These are phyloP conservation scores for Dastarcus helophoroides DNA, from an alignment of 2,888 invertebrate genomes.

Conservation along the genomic window DNA sequence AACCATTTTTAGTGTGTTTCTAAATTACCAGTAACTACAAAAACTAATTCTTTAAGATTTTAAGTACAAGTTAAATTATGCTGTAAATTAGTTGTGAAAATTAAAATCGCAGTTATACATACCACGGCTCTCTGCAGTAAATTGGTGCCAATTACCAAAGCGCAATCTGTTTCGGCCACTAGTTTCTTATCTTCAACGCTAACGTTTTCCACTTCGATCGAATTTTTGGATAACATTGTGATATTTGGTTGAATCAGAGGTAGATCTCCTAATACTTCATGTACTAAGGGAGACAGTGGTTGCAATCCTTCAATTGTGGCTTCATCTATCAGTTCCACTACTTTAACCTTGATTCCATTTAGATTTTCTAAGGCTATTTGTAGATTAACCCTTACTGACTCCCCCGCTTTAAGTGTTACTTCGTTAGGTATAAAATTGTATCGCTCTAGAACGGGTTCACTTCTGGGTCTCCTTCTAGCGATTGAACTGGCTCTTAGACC, in stretches of 20 bases:
- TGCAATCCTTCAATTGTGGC: slow-evolving; percentile 29
- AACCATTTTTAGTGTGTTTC: no score
- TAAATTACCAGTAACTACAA: no score
- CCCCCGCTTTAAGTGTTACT: slow-evolving; percentile 15
- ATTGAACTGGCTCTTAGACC: slow-evolving; percentile 69
- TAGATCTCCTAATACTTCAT: slow-evolving; percentile 51
- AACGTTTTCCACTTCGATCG: slow-evolving; percentile 41
- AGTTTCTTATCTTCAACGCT: slow-evolving; percentile 51
- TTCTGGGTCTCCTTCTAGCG: slow-evolving; percentile 52
- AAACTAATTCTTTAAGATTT: no score
- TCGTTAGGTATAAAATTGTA: slow-evolving; percentile 59
- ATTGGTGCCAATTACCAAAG: slow-evolving; percentile 25
- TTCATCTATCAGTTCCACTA: slow-evolving; percentile 22
- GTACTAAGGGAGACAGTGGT: slow-evolving; percentile 44
- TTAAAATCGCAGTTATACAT: no score
- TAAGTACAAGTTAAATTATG: no score
- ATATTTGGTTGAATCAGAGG: slow-evolving; percentile 60
- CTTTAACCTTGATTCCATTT: slow-evolving; percentile 33
- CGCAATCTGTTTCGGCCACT: slow-evolving; percentile 21
- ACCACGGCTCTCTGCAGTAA: slow-evolving; percentile 41
- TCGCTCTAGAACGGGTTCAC: slow-evolving; percentile 64
- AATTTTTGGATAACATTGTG: slow-evolving; percentile 43
- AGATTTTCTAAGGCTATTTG: slow-evolving; percentile 66
- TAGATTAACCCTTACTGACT: slow-evolving; percentile 46
- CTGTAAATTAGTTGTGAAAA: no score